phyloP scores from a whole-genome alignment of 2,113 vertebrate genomes.

The Panthera leo region DNA sequence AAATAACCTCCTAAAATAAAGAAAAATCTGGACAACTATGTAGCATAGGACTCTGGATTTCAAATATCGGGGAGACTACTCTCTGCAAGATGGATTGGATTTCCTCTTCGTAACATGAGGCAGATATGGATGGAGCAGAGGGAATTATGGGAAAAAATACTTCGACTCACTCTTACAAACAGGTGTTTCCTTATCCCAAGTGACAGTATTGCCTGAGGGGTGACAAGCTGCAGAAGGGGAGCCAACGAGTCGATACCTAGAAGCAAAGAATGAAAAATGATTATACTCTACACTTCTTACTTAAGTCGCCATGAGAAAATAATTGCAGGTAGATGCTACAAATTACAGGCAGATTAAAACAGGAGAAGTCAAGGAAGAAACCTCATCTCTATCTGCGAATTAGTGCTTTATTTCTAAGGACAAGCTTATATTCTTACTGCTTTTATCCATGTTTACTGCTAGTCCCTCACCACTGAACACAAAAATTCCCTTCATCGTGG shows the following conservation, averaged over 20 bases:
- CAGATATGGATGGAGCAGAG: neutral
- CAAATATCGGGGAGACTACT: neutral
- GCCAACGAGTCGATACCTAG: constrained; percentile 28
- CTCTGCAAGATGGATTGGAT: neutral
- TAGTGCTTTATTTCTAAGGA: neutral
- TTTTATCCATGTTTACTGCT: neutral
- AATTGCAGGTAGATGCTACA: neutral
- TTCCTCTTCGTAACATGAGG: neutral
- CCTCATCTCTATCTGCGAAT: neutral
- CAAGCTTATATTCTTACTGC: neutral
- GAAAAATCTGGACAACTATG: neutral
- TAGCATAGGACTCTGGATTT: neutral
- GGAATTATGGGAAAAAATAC: neutral
- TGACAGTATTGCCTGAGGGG: neutral
- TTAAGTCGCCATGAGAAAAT: neutral
- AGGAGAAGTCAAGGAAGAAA: neutral
- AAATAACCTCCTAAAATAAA: neutral
- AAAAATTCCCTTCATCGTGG: neutral
- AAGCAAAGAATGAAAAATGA: neutral
- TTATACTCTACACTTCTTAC: neutral
- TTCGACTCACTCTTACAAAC: constrained; percentile 25
- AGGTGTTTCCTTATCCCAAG: constrained; percentile 31
- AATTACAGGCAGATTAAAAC: neutral
- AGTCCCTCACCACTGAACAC: neutral
- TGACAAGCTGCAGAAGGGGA: neutral